Conservation (phyloP, 1,140 invertebrate species). For the Nomia melanderi region DNA sequence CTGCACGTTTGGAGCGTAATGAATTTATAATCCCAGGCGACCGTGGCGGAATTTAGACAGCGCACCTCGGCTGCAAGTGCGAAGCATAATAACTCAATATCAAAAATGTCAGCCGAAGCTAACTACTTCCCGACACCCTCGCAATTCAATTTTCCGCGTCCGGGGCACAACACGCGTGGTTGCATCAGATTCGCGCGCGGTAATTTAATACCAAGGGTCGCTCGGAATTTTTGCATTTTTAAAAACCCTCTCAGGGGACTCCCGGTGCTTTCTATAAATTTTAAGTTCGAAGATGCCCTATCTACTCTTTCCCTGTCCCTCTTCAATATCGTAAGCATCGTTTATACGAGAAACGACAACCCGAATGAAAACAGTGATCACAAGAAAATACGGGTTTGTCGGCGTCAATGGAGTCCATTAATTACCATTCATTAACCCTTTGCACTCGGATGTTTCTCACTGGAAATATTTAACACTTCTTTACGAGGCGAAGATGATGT, state of each 20-base stretch:
- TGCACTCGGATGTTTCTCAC: too few species aligned
- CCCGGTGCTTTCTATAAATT: conserved; percentile 33
- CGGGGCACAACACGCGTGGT: background rate
- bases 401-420: too few species aligned
- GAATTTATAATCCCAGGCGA: too few species aligned
- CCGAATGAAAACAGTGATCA: too few species aligned
- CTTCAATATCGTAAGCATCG: too few species aligned
- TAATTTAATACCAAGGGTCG: conserved; percentile 20
- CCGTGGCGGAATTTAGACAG: too few species aligned
- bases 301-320: too few species aligned
- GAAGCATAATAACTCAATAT: background rate
- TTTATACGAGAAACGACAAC: conserved; percentile 2
- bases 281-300: conserved; percentile 18
- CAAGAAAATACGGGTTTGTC: too few species aligned
- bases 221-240: conserved; percentile 47
- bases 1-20: too few species aligned
- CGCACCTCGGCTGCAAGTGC: background rate
- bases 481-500: too few species aligned
- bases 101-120: conserved; percentile 21
- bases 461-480: too few species aligned
- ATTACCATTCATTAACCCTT: too few species aligned
- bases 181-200: background rate
- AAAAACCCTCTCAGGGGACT: conserved; percentile 33
- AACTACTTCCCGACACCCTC: conserved; percentile 39
- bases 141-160: conserved; percentile 41